Base-by-base conservation (phyloP, 2,797 vertebrate genomes). In the Brachyrhaphis roseni region DNA sequence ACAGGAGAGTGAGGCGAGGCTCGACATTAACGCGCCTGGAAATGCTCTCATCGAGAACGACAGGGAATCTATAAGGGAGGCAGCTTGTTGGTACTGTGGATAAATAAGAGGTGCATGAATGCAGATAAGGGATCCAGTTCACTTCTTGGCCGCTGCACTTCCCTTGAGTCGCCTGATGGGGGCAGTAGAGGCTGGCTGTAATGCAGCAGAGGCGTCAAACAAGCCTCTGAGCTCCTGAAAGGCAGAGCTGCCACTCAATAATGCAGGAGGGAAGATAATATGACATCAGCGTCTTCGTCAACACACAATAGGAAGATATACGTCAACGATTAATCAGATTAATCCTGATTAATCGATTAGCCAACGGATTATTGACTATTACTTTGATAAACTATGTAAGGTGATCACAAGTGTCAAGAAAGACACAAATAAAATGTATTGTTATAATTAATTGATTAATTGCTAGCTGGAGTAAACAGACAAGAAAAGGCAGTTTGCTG, bases 261-360 rank as follows among this genome's bases (percentile, higher is more conserved):
- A 90, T 84, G 86, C 76, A 74, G 26, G 76, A 83, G 81, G 84
- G 81, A 82, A 84, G 88, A 90, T 87, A 92, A 95, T 91, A 88
- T 93, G 93, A 94, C 90, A 93, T 92, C 90, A 92, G 89, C 90
- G 91, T 92, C 90, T 89, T 91, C 91, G 76, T 93, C 91, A 89
- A 93, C 93, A 91, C 90, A 94, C 93, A 94, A 94, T 91, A 81
- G 49, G 49, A 51, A 2, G 49, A 23, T 8, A 23, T 3, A 20
- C 47, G 0, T 49, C 55, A 57, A 31, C 7, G 20, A 51, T 51
- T 23, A 49, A 49, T 49, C 47, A 1, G 47, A 49, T 47, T 1
- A 49, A 49, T 49, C 18, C 4, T 0, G 15, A 47, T 47, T 47
- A 16, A 47, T 47, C 46, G 18, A 20, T 51, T 51, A 8, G 20